Conservation (phyloP, 2,888 invertebrate genomes). For the Crossocerus cetratus region DNA sequence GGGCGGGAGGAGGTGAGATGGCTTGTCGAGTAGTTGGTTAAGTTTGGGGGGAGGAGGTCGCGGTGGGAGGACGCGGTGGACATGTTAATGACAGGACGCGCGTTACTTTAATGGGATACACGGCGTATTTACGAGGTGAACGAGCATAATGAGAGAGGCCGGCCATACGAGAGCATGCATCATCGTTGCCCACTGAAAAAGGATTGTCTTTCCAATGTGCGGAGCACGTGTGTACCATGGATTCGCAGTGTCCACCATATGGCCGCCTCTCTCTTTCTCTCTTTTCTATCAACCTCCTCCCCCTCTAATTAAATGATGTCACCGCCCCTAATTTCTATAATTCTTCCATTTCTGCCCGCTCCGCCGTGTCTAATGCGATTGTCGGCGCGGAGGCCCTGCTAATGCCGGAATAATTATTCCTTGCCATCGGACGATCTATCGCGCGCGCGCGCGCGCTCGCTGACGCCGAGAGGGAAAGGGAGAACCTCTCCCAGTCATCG, state of each 20-base stretch:
- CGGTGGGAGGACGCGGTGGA: too few relatives aligned
- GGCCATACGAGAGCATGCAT: not conserved
- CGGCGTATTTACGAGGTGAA: too few relatives aligned
- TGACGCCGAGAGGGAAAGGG: not conserved
- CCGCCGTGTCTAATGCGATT: conserved; percentile 65
- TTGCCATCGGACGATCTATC: not conserved
- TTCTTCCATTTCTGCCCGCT: conserved; percentile 61
- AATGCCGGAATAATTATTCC: conserved; percentile 38
- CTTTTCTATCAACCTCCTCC: conserved; percentile 9
- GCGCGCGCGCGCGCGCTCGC: not conserved
- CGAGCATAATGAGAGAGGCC: too few relatives aligned
- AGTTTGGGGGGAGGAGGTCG: too few relatives aligned
- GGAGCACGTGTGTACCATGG: not conserved
- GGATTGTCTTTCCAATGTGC: conserved; percentile 11
- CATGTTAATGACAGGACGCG: too few relatives aligned
- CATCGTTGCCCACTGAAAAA: not conserved
- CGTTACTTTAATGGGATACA: too few relatives aligned
- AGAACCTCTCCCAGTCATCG: not conserved
- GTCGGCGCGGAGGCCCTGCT: conserved; percentile 26
- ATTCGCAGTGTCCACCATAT: conserved; percentile 29
- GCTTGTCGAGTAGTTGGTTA: too few relatives aligned
- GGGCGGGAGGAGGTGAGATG: too few relatives aligned
- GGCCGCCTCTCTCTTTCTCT: not conserved
- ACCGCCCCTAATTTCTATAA: conserved; percentile 67
- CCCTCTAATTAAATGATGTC: conserved; percentile 67